Conservation (phyloP, 2,113 vertebrate species). For the Anguilla rostrata region DNA sequence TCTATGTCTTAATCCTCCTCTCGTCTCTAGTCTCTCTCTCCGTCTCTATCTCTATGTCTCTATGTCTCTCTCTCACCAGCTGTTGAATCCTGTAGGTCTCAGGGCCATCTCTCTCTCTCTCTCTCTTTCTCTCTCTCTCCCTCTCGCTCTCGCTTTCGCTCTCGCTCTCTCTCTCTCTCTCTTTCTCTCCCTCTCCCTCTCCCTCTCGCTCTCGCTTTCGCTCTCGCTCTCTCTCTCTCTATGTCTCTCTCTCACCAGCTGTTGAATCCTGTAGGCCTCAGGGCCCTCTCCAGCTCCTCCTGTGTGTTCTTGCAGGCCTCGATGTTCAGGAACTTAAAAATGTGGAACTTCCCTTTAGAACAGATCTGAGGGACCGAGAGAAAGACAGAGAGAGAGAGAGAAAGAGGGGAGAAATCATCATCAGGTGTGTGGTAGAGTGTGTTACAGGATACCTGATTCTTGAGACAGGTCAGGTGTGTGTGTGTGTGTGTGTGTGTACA, state of each 20-base stretch:
- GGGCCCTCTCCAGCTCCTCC: constrained; percentile 72
- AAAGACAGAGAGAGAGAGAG: background rate
- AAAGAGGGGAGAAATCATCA: background rate
- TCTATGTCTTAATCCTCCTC: background rate
- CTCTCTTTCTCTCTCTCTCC: no score
- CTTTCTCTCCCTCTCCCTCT: background rate
- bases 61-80: background rate
- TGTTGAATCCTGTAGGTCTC: background rate
- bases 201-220: background rate
- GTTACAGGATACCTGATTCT: no score
- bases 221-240: background rate
- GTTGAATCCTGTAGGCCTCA: constrained; percentile 76
- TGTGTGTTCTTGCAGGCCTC: constrained; percentile 76
- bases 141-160: no score
- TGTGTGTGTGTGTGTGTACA: background rate
- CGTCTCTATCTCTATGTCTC: background rate
- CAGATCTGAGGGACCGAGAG: constrained; percentile 68
- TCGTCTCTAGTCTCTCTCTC: background rate
- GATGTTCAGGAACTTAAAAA: constrained; percentile 87
- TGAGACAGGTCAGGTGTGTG: background rate
- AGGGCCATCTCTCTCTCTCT: no score
- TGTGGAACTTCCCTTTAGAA: constrained; percentile 87
- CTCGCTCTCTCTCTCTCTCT: no score
- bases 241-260: constrained; percentile 71
- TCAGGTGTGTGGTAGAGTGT: no score